Base-by-base conservation (phyloP, 2,113 vertebrate genomes). In the Murina feae region DNA sequence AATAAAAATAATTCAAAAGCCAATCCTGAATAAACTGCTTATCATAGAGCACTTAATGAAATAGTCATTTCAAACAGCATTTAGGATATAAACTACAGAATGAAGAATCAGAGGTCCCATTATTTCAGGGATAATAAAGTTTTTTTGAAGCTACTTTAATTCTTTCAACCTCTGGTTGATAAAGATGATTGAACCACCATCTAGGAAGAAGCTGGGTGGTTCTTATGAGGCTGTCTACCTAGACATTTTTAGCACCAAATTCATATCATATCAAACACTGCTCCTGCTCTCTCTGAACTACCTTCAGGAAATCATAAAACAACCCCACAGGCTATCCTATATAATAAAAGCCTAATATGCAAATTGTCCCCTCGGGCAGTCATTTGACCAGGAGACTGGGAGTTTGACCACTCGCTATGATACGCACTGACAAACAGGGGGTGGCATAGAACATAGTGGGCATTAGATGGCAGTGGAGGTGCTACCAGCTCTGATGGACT, bases 1-100 rank as follows among this genome's bases (percentile, higher is more conserved):
- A 93, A 90, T 90, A 79, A 83, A 96, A 96, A 93, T 63, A 69
- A 68, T 79, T 87, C 72, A 53, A 80, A 95, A 32, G 6, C 39
- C 94, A 80, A 86, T 78, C 94, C 63, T 82, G 66, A 86, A 86
- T 49, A 93, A 96, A 90, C 74, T 76, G 72, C 35, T 95, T 95
- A 69, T 60, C 30, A 25, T 35, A 30, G 28, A 47, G 25, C 55
- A 75, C 80, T 81, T 93, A 75, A 86, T 76, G 16, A 94, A 90
- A 86, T 37, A 35, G 63, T 91, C 42, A 3, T 80, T 97, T 79
- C 42, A 51, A 83, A 51, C 35, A 71, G 69, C 42, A 28, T 85
- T 93, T 94, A 84, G n/a, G 47, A 69, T 30, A 74, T 76, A 63
- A 91, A 90, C 81, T 55, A 79, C 21, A 79, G 35, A 66, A 69